phyloP scores from a whole-genome alignment of 2,888 invertebrate genomes.

The Anthophora plumipes region DNA sequence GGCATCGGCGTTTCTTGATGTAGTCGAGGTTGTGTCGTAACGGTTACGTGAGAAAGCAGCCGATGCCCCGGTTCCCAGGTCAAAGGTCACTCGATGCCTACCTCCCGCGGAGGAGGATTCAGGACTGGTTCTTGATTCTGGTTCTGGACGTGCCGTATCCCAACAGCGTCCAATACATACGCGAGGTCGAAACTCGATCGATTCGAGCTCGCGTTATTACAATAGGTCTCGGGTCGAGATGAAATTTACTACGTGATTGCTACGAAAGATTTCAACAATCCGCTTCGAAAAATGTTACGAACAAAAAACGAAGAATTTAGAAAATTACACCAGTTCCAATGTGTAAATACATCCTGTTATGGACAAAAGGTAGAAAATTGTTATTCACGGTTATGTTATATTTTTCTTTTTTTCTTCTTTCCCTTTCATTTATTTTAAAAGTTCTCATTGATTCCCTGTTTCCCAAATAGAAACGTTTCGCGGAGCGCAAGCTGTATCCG shows the following conservation, averaged over 20 bases:
- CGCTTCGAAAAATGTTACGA: background rate
- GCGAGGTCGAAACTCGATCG: conserved; percentile 47
- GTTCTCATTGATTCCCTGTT: background rate
- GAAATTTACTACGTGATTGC: conserved; percentile 14
- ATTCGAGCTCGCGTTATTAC: conserved; percentile 32
- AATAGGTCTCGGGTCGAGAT: background rate
- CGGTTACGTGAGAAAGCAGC: conserved; percentile 83
- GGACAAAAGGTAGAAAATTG: background rate
- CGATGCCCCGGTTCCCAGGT: conserved; percentile 82
- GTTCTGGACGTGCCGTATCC: conserved; percentile 65
- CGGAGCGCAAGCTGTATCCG: conserved; percentile 3
- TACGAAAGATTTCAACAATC: background rate
- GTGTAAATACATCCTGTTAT: background rate
- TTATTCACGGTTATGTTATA: background rate
- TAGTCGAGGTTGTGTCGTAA: conserved; percentile 72
- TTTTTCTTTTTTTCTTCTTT: background rate
- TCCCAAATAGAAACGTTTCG: background rate
- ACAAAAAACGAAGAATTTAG: background rate
- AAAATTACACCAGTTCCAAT: background rate
- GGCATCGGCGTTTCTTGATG: conserved; percentile 46
- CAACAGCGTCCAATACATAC: conserved; percentile 55
- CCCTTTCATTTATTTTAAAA: background rate
- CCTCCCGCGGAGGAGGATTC: conserved; percentile 77
- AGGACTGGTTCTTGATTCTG: conserved; percentile 77
- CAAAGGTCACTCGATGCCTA: conserved; percentile 80